phyloP scores from a whole-genome alignment of 2,113 vertebrate species.

The Agelaius phoeniceus region DNA sequence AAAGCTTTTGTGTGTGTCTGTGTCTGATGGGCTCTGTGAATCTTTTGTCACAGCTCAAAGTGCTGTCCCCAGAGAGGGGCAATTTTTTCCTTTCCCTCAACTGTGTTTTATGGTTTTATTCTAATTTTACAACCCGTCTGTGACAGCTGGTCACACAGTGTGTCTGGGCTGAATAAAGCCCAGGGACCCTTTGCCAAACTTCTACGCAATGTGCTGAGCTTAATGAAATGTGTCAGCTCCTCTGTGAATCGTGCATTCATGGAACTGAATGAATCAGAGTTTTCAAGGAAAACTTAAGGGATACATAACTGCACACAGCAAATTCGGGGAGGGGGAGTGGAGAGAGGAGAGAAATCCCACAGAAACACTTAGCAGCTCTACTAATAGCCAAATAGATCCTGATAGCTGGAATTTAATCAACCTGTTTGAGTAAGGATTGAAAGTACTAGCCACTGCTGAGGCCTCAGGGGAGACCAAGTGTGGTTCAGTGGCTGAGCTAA shows the following conservation, averaged over 20 bases:
- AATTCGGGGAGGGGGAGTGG: background rate
- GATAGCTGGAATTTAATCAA: background rate
- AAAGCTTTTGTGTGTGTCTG: background rate
- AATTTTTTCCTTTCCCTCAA: background rate
- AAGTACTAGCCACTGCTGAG: background rate
- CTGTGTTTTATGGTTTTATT: conserved; percentile 42
- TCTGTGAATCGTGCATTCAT: conserved; percentile 32
- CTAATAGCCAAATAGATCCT: background rate
- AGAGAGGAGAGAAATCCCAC: background rate
- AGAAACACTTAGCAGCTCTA: background rate
- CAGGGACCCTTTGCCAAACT: conserved; percentile 38
- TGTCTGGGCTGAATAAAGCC: conserved; percentile 61
- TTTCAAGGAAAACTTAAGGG: conserved; percentile 52
- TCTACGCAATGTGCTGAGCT: conserved; percentile 37
- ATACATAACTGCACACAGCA: background rate
- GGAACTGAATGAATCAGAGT: conserved; percentile 41
- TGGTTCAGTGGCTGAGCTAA: background rate
- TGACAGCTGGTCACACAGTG: conserved; percentile 56
- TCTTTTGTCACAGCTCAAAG: conserved; percentile 27
- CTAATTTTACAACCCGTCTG: conserved; percentile 52
- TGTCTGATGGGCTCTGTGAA: background rate
- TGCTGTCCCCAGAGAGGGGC: background rate
- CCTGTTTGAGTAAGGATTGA: background rate
- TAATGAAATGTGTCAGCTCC: conserved; percentile 64
- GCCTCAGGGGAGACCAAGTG: background rate